These are phyloP conservation scores for Champsocephalus esox DNA, from an alignment of 2,797 vertebrate species.

Conservation along the genomic window DNA sequence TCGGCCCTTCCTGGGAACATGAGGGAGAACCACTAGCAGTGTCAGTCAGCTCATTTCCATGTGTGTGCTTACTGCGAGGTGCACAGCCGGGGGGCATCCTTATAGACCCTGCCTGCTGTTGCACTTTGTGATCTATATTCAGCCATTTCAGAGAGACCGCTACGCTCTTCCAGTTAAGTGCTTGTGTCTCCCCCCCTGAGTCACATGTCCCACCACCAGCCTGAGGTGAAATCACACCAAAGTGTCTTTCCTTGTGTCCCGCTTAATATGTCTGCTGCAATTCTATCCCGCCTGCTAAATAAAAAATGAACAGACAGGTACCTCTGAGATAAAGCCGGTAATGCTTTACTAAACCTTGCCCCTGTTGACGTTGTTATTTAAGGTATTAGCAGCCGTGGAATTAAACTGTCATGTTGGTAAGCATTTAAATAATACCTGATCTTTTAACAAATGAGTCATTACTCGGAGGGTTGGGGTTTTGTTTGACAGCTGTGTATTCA, in stretches of 20 bases:
- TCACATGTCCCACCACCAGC: slow-evolving; percentile 43
- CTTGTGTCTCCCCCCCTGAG: slow-evolving; percentile 39
- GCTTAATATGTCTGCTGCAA: slow-evolving; percentile 44
- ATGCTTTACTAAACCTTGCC: slow-evolving; percentile 1
- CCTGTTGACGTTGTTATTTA: slow-evolving; percentile 20
- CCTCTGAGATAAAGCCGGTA: slow-evolving; percentile 29
- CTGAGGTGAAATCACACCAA: slow-evolving; percentile 57
- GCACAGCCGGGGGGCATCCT: slow-evolving; percentile 9
- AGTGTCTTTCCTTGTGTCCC: slow-evolving; percentile 37
- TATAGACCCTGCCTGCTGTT: not conserved
- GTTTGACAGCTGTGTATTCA: slow-evolving; percentile 52
- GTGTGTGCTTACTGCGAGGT: not conserved
- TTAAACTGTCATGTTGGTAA: slow-evolving; percentile 36
- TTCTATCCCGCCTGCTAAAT: slow-evolving; percentile 41
- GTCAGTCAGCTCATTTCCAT: slow-evolving; percentile 1
- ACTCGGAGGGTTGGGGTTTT: slow-evolving; percentile 39
- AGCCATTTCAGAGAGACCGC: slow-evolving; percentile 33
- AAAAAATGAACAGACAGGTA: slow-evolving; percentile 28
- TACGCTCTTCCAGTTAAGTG: slow-evolving; percentile 38
- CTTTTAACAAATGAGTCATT: slow-evolving; percentile 60
- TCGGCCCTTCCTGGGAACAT: slow-evolving; percentile 17
- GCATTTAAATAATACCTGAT: slow-evolving; percentile 50
- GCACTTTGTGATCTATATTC: slow-evolving; percentile 49
- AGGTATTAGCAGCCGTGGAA: slow-evolving; percentile 28
- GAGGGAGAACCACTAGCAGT: slow-evolving; percentile 46